phyloP scores from a whole-genome alignment of 2,113 vertebrate genomes.

The Tautogolabrus adspersus region DNA sequence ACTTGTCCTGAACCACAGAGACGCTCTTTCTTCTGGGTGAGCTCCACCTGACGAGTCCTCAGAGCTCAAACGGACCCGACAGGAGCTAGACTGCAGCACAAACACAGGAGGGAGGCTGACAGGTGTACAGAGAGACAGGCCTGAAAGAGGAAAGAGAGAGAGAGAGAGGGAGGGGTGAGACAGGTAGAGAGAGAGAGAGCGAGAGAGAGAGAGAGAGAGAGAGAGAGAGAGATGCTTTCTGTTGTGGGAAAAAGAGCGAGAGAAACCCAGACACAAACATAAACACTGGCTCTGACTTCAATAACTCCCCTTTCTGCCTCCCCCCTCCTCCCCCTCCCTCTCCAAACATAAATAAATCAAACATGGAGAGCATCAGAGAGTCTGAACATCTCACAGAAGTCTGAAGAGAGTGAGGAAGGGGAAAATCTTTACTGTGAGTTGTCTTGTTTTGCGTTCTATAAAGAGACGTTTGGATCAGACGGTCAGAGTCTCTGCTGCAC shows the following conservation, averaged over 20 bases:
- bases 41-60: slow-evolving; percentile 67
- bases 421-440: slow-evolving; percentile 49
- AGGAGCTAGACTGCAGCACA: slow-evolving; percentile 72
- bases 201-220: slow-evolving; percentile 1
- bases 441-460: slow-evolving; percentile 40
- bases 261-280: slow-evolving; percentile 82
- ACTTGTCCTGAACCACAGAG: slow-evolving; percentile 55
- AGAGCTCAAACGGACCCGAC: slow-evolving; percentile 57
- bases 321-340: slow-evolving; percentile 22
- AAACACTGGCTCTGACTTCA: slow-evolving; percentile 78
- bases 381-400: slow-evolving; percentile 52
- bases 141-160: no score
- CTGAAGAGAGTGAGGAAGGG: slow-evolving; percentile 44
- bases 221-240: slow-evolving; percentile 44
- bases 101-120: slow-evolving; percentile 71
- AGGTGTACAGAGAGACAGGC: slow-evolving; percentile 63
- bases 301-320: slow-evolving; percentile 67
- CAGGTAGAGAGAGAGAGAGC: slow-evolving; percentile 33
- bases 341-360: slow-evolving; percentile 71
- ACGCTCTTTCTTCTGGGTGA: slow-evolving; percentile 60
- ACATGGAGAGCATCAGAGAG: slow-evolving; percentile 68
- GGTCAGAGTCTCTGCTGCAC: neutral
- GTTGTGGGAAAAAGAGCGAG: slow-evolving; percentile 69
- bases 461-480: slow-evolving; percentile 47
- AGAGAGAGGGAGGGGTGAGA: slow-evolving; percentile 10